Base-by-base conservation (phyloP, 2,113 vertebrate species). In the Pollimyrus isidori region DNA sequence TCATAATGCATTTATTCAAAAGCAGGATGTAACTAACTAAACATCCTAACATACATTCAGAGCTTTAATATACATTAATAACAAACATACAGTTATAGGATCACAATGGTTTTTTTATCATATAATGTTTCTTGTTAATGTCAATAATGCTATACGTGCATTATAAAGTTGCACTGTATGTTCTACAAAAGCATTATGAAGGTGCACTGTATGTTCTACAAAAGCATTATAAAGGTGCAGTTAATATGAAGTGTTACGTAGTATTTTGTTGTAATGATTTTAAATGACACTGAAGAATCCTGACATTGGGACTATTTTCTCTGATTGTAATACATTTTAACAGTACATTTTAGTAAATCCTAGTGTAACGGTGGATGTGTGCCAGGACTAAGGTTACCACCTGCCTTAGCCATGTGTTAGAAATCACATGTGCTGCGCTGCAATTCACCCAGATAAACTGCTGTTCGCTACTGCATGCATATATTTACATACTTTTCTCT, bases 401-500 rank as follows among this genome's bases (percentile, higher is more conserved):
- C 82, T 84, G 82, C 39, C 9, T 35, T 48, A 84, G 23, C 82
- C 21, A 13, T 84, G 82, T 10, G 42, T 48, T 84, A 84, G 10
- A 45, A 48, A 84, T 84, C 82, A 46, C 82, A 84, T 84, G 82
- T n/a, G 45, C 82, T 23, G 82, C 82, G 2, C 46, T 46, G 82
- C 21, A 84, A 48, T 46, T 45, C 45, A 46, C 82, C 82, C 45
- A 45, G 82, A 84, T 46, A 84, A 84, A 48, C 42, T 11, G 39
- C 82, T 84, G 42, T 84, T 39, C 73, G 17, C 73, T 80, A 42
- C 26, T 69, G 62, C 62, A 69, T 82, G 76, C 39, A 82, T 82
- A 82, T 23, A 82, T 82, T 84, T 84, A 84, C 82, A 84, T 84
- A 80, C 73, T 80, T 80, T 80, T 42, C 73, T 42, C 11, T 80